A percentile compares a stretch with the other conserved stretches of the same genome.
Conservation (phyloP, 2,797 vertebrate species). For the Galagoides demidoff region DNA sequence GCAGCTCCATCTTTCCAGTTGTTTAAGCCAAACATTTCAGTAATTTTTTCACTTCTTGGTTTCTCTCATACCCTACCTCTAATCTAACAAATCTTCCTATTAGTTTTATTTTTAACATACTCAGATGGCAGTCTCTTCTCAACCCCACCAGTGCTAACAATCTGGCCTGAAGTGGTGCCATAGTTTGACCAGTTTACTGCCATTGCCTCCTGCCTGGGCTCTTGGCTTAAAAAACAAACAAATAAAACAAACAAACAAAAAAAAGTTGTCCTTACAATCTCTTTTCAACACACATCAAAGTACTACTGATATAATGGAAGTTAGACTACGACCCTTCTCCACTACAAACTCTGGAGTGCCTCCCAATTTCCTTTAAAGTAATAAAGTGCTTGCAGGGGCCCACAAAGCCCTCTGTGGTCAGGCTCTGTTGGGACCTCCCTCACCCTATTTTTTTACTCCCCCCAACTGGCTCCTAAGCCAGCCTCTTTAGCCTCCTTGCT, state of each 20-base stretch:
- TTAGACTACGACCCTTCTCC: background rate
- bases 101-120: background rate
- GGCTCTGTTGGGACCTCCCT: rapidly evolving
- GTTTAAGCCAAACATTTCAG: background rate
- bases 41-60: background rate
- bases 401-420: rapidly evolving
- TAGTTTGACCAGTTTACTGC: background rate
- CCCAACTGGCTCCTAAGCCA: background rate
- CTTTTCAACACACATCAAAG: background rate
- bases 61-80: background rate
- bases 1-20: background rate
- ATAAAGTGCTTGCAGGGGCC: background rate
- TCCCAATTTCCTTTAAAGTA: background rate
- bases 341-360: background rate
- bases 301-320: background rate
- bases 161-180: background rate
- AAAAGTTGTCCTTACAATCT: background rate
- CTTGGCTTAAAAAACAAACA: background rate
- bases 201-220: background rate
- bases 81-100: background rate
- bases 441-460: background rate
- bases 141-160: too few species aligned
- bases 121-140: background rate
- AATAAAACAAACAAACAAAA: too few species aligned
- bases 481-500: background rate